Evolutionary conservation across 1,140 invertebrate genomes (phyloP).

Genomic region (Drosophila tristis): DNA sequence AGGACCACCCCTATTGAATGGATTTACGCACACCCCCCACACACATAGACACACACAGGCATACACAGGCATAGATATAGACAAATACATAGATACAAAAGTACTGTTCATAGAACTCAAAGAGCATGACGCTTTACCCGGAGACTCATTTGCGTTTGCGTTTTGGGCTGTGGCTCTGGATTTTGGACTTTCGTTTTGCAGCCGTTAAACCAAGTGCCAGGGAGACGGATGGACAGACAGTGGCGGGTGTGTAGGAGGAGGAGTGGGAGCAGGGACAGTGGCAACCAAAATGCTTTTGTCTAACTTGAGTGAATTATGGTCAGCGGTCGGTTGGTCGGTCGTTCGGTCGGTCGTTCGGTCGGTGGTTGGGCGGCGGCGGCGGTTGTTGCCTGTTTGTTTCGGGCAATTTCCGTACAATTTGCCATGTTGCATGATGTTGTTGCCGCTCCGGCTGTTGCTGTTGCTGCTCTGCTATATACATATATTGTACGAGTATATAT

Average conservation of each 20-base stretch:
- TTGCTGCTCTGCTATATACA: constrained; percentile 52
- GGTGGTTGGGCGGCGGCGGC: constrained; percentile 14
- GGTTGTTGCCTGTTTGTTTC: constrained; percentile 76
- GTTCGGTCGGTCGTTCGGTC: constrained; percentile 43
- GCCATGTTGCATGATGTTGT: constrained; percentile 53
- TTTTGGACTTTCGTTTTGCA: constrained; percentile 65
- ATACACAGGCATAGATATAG: constrained; percentile 31
- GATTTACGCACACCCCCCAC: constrained; percentile 37
- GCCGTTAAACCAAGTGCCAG: background rate
- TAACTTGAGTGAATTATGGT: constrained; percentile 83
- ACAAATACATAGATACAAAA: constrained; percentile 9
- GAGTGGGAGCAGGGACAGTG: constrained; percentile 3
- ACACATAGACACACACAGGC: constrained; percentile 3
- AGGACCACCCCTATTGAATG: constrained; percentile 66
- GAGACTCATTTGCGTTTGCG: constrained; percentile 78
- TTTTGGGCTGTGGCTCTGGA: constrained; percentile 49
- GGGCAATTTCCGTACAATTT: constrained; percentile 82
- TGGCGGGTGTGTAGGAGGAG: constrained; percentile 20
- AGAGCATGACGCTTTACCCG: constrained; percentile 73
- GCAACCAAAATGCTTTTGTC: constrained; percentile 78
- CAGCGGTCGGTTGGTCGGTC: constrained; percentile 63
- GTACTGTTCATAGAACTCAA: constrained; percentile 44
- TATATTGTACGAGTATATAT: constrained; percentile 50
- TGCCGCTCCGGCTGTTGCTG: constrained; percentile 69
- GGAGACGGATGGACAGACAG: background rate